phyloP scores from a whole-genome alignment of 53 echinoderm and acorn worm species.

The Mesocentrotus franciscanus region DNA sequence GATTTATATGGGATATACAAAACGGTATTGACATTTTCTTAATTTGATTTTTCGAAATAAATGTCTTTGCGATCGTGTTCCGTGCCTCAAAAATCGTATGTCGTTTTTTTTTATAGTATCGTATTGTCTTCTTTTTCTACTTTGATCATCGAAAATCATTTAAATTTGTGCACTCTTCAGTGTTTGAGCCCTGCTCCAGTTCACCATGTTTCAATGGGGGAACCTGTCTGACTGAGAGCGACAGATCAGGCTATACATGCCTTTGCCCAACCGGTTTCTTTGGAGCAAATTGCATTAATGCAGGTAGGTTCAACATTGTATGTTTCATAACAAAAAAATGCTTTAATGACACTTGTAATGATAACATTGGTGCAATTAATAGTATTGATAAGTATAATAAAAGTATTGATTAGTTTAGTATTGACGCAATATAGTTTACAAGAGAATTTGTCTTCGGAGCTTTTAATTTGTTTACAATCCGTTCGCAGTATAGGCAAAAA shows the following conservation, averaged over 20 bases:
- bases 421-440: not conserved
- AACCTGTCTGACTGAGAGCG: constrained; percentile 26
- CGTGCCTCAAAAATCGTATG: not conserved
- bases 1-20: too few relatives aligned
- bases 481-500: not conserved
- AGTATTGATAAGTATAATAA: too few relatives aligned
- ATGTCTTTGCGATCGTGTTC: not conserved
- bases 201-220: constrained; percentile 59
- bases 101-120: too few relatives aligned
- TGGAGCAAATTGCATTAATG: constrained; percentile 70
- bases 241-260: constrained; percentile 67
- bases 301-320: not conserved
- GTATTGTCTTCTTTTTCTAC: not conserved
- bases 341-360: not conserved
- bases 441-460: too few relatives aligned
- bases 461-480: too few relatives aligned
- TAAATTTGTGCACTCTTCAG: not conserved
- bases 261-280: constrained; percentile 68
- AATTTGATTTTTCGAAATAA: too few relatives aligned
- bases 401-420: too few relatives aligned
- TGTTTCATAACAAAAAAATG: not conserved
- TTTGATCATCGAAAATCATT: not conserved
- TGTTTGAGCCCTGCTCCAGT: constrained; percentile 26
- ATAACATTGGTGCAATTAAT: not conserved
- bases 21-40: too few relatives aligned